Evolutionary conservation across 2,113 vertebrate genomes (phyloP).

Genomic region (Gymnobelideus leadbeateri): DNA sequence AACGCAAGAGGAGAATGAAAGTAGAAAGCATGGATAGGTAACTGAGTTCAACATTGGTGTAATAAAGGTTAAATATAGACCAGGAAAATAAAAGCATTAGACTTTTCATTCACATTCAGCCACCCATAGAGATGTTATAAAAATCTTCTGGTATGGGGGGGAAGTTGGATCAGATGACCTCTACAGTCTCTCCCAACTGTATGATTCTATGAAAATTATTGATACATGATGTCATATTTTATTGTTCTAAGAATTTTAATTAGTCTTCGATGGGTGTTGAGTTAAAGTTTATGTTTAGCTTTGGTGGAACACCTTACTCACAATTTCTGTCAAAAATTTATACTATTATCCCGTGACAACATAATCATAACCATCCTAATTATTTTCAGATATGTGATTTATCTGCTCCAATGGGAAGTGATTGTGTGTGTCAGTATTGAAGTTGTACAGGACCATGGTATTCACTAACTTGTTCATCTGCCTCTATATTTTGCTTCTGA

Average conservation of each 20-base stretch:
- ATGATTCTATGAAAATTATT: slow-evolving; percentile 21
- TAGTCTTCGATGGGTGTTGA: slow-evolving; percentile 48
- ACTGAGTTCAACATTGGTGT: slow-evolving; percentile 7
- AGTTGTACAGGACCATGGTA: slow-evolving; percentile 83
- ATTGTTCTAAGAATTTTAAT: slow-evolving; percentile 70
- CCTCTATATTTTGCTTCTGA: slow-evolving; percentile 84
- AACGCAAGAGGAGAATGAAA: not conserved
- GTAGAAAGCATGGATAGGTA: not conserved
- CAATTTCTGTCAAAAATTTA: slow-evolving; percentile 73
- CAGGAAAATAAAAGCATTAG: slow-evolving; percentile 60
- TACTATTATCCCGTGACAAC: slow-evolving; percentile 71
- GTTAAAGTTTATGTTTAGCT: slow-evolving; percentile 75
- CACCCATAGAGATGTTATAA: not conserved
- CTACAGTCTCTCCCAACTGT: not conserved
- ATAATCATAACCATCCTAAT: slow-evolving; percentile 66
- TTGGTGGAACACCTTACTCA: slow-evolving; percentile 82
- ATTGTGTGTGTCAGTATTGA: slow-evolving; percentile 86
- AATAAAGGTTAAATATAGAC: slow-evolving; percentile 14
- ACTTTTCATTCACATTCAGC: slow-evolving; percentile 57
- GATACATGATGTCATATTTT: slow-evolving; percentile 59
- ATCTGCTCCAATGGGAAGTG: slow-evolving; percentile 82
- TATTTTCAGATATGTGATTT: slow-evolving; percentile 80
- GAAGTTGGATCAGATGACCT: not conserved
- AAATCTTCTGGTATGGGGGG: not conserved
- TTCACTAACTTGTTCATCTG: slow-evolving; percentile 83